Conservation (phyloP, 1,140 invertebrate genomes). For the Papilio polytes region DNA sequence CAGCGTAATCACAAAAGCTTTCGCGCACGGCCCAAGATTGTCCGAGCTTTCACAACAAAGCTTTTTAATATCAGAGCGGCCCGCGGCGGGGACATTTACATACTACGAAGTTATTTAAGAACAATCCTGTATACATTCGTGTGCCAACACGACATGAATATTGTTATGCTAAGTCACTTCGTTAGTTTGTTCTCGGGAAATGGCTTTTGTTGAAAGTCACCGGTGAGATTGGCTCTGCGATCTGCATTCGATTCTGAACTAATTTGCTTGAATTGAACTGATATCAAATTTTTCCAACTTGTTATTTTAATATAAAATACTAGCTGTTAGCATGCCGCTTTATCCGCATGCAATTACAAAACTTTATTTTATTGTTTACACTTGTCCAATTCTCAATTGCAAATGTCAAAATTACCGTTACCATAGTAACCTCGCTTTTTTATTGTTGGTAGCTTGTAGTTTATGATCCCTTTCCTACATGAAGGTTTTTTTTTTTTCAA, state of each 20-base stretch:
- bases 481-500: too few species aligned
- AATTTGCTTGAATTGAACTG: conserved; percentile 62
- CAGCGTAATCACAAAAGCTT: conserved; percentile 50
- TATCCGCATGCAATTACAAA: too few species aligned
- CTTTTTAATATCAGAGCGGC: conserved; percentile 80
- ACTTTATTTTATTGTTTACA: too few species aligned
- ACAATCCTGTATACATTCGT: conserved; percentile 69
- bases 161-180: conserved; percentile 82
- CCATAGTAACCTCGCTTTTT: too few species aligned
- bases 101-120: conserved; percentile 76
- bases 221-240: conserved; percentile 67
- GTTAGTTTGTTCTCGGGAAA: conserved; percentile 80
- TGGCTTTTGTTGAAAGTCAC: conserved; percentile 75
- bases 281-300: conserved; percentile 30
- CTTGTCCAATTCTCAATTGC: too few species aligned
- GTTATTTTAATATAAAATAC: not conserved
- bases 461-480: too few species aligned
- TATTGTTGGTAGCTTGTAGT: too few species aligned
- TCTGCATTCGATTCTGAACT: conserved; percentile 56
- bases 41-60: conserved; percentile 67
- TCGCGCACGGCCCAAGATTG: conserved; percentile 59
- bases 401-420: too few species aligned
- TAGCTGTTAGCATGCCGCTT: too few species aligned
- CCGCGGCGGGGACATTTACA: conserved; percentile 77
- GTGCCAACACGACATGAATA: conserved; percentile 73